Base-by-base conservation (phyloP, 2,888 invertebrate species). In the Hyposoter dolosus region DNA sequence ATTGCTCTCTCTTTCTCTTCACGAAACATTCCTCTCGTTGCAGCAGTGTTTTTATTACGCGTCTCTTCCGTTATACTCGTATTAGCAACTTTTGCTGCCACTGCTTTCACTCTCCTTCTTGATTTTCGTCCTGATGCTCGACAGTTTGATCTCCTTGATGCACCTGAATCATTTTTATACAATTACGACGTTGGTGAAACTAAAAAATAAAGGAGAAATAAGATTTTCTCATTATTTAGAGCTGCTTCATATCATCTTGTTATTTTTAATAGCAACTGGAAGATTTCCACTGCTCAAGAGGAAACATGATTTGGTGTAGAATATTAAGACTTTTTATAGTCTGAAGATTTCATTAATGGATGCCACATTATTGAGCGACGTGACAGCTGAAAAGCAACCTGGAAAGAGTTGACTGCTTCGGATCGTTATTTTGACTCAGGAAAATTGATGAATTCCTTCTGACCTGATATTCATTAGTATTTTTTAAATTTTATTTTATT, bases 1-100 rank as follows among this genome's bases (percentile, higher is more conserved):
- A 90, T 90, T 88, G 88, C 82, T 72, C 40, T 15, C 53, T 79
- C 65, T 53, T 71, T 72, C 65, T 50, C 60, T 60, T 60, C 15
- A 60, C 56, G 65, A 77, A 79, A 79, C 68, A 83, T 83, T n/a
- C n/a, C 69, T 75, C 74, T 68, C 53, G 53, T 40, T 77, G 65
- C 77, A 35, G 65, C 77, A 35, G 35, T 72, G 43, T 72, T 40
- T 56, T 50, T 60, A 35, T 28, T 63, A 23, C 47, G 68, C 19
- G 32, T 43, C 66, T 43, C 66, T 56, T 19, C 45, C 71, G 45
- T 53, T 47, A 43, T 28, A 23, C 71, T 40, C 35, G 45, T 63
- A 15, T 56, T 43, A 56, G 40, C 6, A 65, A 47, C 47, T 68
- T 17, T 68, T 45, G 12, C 53, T 7, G 50, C 53, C 66, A 23